A percentile compares a stretch with the other conserved stretches of the same genome.
These are phyloP conservation scores for Ganaspis sp. DNA, from an alignment of 1,140 invertebrate genomes.

Conservation along the genomic window DNA sequence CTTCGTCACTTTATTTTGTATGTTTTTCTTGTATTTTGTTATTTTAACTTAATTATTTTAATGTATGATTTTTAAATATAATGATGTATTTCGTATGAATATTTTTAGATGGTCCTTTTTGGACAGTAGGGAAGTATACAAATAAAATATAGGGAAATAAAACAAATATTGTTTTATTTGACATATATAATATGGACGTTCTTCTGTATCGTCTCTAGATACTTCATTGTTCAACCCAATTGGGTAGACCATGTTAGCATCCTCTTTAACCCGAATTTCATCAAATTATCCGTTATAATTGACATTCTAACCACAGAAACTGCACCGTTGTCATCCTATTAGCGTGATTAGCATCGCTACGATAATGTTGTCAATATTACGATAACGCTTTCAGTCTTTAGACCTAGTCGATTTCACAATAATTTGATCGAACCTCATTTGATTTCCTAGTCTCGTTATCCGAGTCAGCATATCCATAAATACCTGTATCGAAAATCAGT, in stretches of 20 bases:
- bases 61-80: no score
- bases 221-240: not conserved
- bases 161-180: no score
- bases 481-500: not conserved
- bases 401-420: slow-evolving; percentile 10
- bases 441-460: not conserved
- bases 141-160: no score
- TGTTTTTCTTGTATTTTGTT: no score
- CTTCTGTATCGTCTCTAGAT: not conserved
- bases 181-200: no score
- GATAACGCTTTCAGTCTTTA: slow-evolving; percentile 8
- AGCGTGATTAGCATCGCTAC: slow-evolving; percentile 2
- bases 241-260: not conserved
- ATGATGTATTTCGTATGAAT: no score
- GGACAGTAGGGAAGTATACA: no score
- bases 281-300: slow-evolving; percentile 29
- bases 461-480: not conserved
- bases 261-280: not conserved
- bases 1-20: no score
- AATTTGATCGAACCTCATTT: not conserved
- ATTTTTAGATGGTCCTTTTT: no score
- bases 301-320: slow-evolving; percentile 6
- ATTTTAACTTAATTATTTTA: no score
- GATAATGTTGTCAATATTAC: slow-evolving; percentile 10
- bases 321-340: not conserved